Conservation (phyloP, 2,888 invertebrate species). For the Melanostoma scalare region DNA sequence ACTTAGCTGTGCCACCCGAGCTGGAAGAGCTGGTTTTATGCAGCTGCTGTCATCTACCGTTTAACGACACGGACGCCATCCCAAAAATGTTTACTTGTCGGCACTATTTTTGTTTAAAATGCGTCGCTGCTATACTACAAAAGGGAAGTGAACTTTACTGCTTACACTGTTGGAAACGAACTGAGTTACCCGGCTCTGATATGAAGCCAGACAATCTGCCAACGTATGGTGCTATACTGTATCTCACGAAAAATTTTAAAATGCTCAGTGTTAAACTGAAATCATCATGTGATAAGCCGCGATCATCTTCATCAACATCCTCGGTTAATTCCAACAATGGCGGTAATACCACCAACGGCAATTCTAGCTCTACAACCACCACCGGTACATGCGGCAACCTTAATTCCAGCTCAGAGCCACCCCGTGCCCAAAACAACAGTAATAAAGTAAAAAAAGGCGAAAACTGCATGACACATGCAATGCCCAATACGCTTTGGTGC, state of each 20-base stretch:
- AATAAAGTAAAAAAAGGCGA: conserved; percentile 80
- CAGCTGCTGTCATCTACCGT: conserved; percentile 89
- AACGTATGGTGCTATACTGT: conserved; percentile 87
- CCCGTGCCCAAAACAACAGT: conserved; percentile 64
- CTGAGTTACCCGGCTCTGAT: conserved; percentile 86
- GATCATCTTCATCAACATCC: conserved; percentile 68
- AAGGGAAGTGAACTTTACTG: conserved; percentile 88
- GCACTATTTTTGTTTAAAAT: conserved; percentile 90
- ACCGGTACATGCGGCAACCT: conserved; percentile 63
- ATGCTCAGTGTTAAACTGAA: conserved; percentile 83
- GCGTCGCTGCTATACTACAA: conserved; percentile 87
- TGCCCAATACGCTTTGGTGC: conserved; percentile 89
- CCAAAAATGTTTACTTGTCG: conserved; percentile 89
- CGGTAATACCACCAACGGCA: conserved; percentile 46
- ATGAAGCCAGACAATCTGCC: conserved; percentile 87
- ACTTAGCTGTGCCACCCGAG: conserved; percentile 86
- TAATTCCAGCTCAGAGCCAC: conserved; percentile 47
- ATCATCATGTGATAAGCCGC: conserved; percentile 77
- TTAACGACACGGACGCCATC: conserved; percentile 88
- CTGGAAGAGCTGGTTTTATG: conserved; percentile 89
- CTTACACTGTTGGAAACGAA: conserved; percentile 89
- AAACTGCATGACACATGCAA: conserved; percentile 88
- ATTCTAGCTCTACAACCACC: conserved; percentile 39
- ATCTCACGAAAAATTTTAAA: conserved; percentile 85
- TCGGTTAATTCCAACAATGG: conserved; percentile 73